Conservation (phyloP, 2,113 vertebrate species). For the Vireo altiloquus region DNA sequence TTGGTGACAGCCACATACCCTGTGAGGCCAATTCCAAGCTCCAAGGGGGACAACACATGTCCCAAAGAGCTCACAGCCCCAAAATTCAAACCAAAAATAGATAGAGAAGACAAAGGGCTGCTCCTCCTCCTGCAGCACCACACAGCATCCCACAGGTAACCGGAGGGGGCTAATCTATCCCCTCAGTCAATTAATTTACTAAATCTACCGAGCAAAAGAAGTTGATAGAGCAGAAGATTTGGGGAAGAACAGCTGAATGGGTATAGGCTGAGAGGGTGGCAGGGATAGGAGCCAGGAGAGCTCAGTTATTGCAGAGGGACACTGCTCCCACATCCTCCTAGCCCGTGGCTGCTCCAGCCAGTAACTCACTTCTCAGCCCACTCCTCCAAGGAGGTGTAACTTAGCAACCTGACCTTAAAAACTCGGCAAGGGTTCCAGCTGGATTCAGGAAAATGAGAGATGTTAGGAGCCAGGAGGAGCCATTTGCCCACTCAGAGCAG, state of each 20-base stretch:
- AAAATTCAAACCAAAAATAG: not conserved
- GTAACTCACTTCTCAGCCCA: not conserved
- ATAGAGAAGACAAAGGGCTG: not conserved
- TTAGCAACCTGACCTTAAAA: conserved; percentile 59
- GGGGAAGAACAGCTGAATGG: not conserved
- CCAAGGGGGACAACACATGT: accelerated
- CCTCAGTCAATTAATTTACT: not conserved
- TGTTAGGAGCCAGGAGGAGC: not conserved
- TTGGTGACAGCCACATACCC: accelerated
- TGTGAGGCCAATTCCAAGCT: not conserved
- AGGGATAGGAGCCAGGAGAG: not conserved
- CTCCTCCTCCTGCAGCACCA: not conserved
- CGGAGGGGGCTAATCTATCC: not conserved
- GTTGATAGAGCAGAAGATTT: not conserved
- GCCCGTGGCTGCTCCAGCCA: not conserved
- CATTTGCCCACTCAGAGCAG: no score
- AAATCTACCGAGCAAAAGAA: accelerated
- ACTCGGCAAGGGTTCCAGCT: not conserved
- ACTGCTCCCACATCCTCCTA: not conserved
- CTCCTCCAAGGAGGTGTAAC: conserved; percentile 35
- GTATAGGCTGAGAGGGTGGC: not conserved
- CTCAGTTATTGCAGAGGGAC: not conserved
- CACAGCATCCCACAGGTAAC: not conserved
- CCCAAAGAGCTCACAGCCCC: not conserved
- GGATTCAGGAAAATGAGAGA: not conserved